Evolutionary conservation across 2,113 vertebrate genomes (phyloP).

Genomic region (Nerophis ophidion): DNA sequence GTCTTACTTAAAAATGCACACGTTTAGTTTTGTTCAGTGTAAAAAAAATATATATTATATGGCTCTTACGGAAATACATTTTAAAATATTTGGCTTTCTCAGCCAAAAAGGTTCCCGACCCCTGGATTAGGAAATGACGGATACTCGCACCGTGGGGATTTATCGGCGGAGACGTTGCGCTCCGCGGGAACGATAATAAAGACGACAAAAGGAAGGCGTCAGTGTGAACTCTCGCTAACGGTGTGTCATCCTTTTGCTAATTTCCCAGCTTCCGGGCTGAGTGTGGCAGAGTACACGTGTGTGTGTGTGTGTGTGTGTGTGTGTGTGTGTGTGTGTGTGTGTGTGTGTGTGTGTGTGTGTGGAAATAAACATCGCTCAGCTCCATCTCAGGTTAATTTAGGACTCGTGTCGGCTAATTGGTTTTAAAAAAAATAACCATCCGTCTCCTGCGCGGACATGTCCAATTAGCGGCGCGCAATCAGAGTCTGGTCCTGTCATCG

Average conservation of each 20-base stretch:
- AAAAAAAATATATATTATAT: too few species aligned
- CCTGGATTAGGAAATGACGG: constrained; percentile 31
- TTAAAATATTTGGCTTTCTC: too few species aligned
- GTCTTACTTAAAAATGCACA: too few species aligned
- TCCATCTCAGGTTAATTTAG: constrained; percentile 52
- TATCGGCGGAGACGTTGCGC: constrained; percentile 36
- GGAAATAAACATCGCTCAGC: constrained; percentile 25
- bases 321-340: not conserved
- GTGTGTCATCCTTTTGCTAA: constrained; percentile 5
- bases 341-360: constrained; percentile 7
- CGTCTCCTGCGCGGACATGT: constrained; percentile 33
- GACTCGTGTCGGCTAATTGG: constrained; percentile 60
- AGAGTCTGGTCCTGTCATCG: constrained; percentile 20
- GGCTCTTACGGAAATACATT: too few species aligned
- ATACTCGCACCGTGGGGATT: constrained; percentile 24
- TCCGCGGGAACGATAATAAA: not conserved
- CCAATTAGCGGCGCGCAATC: constrained; percentile 53
- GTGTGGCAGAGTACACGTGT: too few species aligned
- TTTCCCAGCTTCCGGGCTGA: constrained; percentile 29
- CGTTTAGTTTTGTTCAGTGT: too few species aligned
- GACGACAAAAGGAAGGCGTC: constrained; percentile 1
- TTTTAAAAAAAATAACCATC: constrained; percentile 58
- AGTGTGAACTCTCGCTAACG: constrained; percentile 15
- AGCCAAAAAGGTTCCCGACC: too few species aligned
- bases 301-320: too few species aligned